phyloP scores from a whole-genome alignment of 1,140 invertebrate genomes.

The Pectinophora gossypiella region DNA sequence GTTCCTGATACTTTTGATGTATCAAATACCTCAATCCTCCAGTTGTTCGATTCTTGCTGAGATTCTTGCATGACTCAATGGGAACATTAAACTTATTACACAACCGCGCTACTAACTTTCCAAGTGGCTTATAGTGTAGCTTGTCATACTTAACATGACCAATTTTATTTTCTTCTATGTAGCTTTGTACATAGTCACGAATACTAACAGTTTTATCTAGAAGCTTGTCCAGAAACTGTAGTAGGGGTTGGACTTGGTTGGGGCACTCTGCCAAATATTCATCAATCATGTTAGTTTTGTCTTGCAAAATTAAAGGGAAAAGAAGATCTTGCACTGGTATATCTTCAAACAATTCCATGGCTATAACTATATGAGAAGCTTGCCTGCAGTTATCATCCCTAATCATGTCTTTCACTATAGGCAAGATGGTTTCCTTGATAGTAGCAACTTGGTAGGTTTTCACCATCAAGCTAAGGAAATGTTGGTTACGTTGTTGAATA shows the following conservation, averaged over 20 bases:
- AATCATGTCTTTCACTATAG: slow-evolving; percentile 55
- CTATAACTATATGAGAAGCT: slow-evolving; percentile 79
- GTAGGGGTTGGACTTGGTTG: slow-evolving; percentile 77
- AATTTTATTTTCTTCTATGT: slow-evolving; percentile 74
- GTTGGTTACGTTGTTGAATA: slow-evolving; percentile 50
- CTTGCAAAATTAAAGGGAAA: slow-evolving; percentile 84
- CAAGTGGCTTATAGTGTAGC: slow-evolving; percentile 76
- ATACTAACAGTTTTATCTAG: slow-evolving; percentile 63
- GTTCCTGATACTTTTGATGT: slow-evolving; percentile 78
- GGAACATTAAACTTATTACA: slow-evolving; percentile 79
- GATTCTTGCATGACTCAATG: slow-evolving; percentile 77
- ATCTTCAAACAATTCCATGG: slow-evolving; percentile 78
- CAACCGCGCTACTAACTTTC: slow-evolving; percentile 78
- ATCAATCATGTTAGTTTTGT: slow-evolving; percentile 81
- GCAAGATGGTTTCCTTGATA: slow-evolving; percentile 51
- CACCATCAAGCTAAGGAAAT: slow-evolving; percentile 48
- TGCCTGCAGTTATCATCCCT: slow-evolving; percentile 63
- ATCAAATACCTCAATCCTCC: slow-evolving; percentile 81
- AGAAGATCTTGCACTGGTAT: slow-evolving; percentile 81
- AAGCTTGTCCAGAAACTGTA: slow-evolving; percentile 80
- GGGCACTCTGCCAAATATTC: slow-evolving; percentile 79
- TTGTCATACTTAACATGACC: slow-evolving; percentile 78
- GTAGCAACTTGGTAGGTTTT: slow-evolving; percentile 51
- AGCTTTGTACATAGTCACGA: slow-evolving; percentile 46
- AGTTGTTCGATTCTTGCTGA: slow-evolving; percentile 78